A percentile compares a stretch with the other conserved stretches of the same genome.
phyloP scores from a whole-genome alignment of 2,113 vertebrate species.

The Thinocorus orbignyianus region DNA sequence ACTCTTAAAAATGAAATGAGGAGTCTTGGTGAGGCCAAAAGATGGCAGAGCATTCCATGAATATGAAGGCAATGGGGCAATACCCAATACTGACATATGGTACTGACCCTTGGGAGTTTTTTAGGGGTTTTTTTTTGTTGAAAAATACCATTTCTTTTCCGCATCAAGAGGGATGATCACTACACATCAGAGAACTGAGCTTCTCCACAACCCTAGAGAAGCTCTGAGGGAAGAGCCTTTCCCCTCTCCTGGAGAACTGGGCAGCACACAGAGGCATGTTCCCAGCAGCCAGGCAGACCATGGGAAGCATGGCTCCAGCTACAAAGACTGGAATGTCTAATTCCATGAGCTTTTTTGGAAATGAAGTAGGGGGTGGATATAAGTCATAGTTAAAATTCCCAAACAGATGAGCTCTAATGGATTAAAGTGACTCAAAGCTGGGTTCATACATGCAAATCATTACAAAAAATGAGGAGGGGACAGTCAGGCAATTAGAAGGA shows the following conservation, averaged over 20 bases:
- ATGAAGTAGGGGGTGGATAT: background rate
- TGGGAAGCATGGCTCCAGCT: background rate
- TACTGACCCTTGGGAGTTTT: background rate
- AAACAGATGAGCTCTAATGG: conserved; percentile 5
- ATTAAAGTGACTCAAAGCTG: background rate
- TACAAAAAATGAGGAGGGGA: background rate
- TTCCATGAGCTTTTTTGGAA: conserved; percentile 51
- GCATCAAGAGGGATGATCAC: background rate
- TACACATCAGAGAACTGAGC: background rate
- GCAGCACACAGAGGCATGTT: background rate
- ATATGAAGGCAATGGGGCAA: background rate
- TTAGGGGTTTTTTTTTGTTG: background rate
- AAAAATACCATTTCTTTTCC: background rate
- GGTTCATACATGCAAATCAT: background rate
- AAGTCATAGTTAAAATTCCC: conserved; percentile 46
- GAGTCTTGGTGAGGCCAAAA: background rate
- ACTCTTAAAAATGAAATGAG: background rate
- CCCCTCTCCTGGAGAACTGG: background rate
- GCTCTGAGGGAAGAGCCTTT: background rate
- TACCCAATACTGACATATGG: background rate
- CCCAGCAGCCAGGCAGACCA: background rate
- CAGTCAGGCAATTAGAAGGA: background rate
- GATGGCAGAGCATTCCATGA: background rate
- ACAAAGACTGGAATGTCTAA: conserved; percentile 33
- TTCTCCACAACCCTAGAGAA: background rate